phyloP scores from a whole-genome alignment of 53 echinoderm and acorn worm species.

The Mesocentrotus franciscanus region DNA sequence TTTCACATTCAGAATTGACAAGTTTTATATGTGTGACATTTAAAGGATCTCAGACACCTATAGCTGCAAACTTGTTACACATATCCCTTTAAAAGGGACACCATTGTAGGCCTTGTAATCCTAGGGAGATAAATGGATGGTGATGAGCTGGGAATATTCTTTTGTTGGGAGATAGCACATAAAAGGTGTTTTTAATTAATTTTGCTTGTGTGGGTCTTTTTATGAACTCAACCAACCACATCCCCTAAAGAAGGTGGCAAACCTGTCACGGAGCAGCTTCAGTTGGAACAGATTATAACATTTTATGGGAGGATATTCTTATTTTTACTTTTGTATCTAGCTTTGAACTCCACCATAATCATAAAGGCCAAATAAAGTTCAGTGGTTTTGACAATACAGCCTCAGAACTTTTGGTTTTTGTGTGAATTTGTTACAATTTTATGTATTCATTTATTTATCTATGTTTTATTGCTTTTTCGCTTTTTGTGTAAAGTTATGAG shows the following conservation, averaged over 20 bases:
- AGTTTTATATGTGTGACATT: neutral
- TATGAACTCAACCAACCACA: neutral
- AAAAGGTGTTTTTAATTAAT: neutral
- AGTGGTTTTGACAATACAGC: neutral
- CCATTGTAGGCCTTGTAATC: neutral
- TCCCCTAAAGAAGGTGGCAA: neutral
- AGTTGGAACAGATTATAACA: neutral
- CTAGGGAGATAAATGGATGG: neutral
- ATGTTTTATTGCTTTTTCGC: neutral
- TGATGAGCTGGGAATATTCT: neutral
- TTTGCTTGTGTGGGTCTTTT: slow-evolving; percentile 21
- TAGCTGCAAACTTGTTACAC: neutral
- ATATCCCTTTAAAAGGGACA: neutral
- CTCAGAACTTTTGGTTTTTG: neutral
- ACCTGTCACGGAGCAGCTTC: neutral
- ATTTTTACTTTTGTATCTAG: neutral
- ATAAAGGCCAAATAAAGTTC: neutral
- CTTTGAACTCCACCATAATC: neutral
- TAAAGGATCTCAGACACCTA: neutral
- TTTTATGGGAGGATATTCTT: neutral
- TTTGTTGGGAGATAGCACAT: neutral
- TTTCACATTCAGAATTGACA: neutral
- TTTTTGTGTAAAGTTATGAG: neutral
- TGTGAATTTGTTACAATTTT: neutral
- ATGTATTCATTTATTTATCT: neutral